Base-by-base conservation (phyloP, 2,797 vertebrate genomes). In the Cottoperca gobio region DNA sequence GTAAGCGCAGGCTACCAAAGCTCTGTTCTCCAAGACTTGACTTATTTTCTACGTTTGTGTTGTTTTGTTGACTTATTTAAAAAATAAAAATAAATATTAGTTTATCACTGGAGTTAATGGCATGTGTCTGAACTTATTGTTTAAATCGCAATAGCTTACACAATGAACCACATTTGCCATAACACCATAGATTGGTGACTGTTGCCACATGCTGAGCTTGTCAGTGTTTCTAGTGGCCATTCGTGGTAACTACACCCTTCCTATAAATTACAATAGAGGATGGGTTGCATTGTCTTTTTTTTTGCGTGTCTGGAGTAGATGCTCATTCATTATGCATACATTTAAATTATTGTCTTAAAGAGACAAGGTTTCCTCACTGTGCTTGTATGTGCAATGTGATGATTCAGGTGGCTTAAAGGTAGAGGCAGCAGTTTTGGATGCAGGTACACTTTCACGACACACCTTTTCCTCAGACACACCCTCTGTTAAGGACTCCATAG, bases 381-480 rank as follows among this genome's bases (percentile, higher is more conserved):
- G 11, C 8, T n/a, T 4, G 10, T 45, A 11, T 8, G 46, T 17
- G 0, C 5, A 12, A 2, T n/a, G 50, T 28, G 39, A 2, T 23
- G 19, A 48, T 31, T 33, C 13, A 53, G 17, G 23, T 43, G 21
- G 40, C 24, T 40, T 23, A 1, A 54, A 31, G 39, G 1, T 11
- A 1, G 31, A 55, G 21, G 6, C 57, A 54, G 62, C 0, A n/a
- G 55, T 16, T 57, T 7, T 54, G 8, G 6, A 57, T 14, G 40
- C 73, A 87, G 81, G 74, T 81, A 35, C 21, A 74, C 24, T 62
- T 61, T 40, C 10, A 17, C 50, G 87, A 57, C 84, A 81, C 90
- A 93, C 90, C 90, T 89, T 17, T 73, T 42, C 28, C 61, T 66
- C 76, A 59, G 84, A 81, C 93, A 89, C 93, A 75, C 92, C 93